Evolutionary conservation across 2,888 invertebrate genomes (phyloP), one percentile per base, ranked within the genome.

Genomic region (Pristionchus exspectatus): DNA sequence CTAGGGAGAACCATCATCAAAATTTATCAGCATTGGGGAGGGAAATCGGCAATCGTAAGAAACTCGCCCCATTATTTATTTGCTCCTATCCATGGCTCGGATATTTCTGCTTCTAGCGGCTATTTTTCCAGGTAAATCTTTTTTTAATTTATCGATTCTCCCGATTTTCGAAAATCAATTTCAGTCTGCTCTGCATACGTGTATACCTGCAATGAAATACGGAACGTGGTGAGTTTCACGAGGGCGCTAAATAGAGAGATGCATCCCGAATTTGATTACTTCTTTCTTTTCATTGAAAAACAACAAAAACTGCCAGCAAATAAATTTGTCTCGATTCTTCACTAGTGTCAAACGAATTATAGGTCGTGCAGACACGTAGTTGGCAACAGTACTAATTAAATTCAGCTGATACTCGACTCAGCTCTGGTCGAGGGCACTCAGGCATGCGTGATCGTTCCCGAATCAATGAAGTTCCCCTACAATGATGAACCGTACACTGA

Each of bases 191-290:
- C 27, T 2, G 69, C 69, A 30, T 27, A 69, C 69, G 69, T 69
- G 27, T 69, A 69, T 30, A 69, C 69, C 9, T 69, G 69, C 69
- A 69, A 69, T 69, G 69, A 69, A 30, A 69, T 69, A 12, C 69
- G 27, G 30, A 69, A 30, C 30, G 27, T 30, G 27, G 30, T 27
- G 16, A 10, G 69, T 69, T 63, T 24, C 59, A 63, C 44, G 44
- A 44, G 9, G 44, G 44, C 44, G 44, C 44, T 44, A 44, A 44
- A 44, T 44, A 44, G 4, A 3, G 44, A 5, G 44, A 44, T 44
- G 44, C 44, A 44, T 9, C 44, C 9, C 44, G 44, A 44, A 44
- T 44, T 44, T 44, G 44, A 44, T n/a, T 66, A n/a, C 21, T n/a
- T 66, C 24, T 10, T n/a, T 21, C 24, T 18, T n/a, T n/a, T 66